Base-by-base conservation (phyloP, 2,888 invertebrate genomes). In the Dryadula phaetusa region DNA sequence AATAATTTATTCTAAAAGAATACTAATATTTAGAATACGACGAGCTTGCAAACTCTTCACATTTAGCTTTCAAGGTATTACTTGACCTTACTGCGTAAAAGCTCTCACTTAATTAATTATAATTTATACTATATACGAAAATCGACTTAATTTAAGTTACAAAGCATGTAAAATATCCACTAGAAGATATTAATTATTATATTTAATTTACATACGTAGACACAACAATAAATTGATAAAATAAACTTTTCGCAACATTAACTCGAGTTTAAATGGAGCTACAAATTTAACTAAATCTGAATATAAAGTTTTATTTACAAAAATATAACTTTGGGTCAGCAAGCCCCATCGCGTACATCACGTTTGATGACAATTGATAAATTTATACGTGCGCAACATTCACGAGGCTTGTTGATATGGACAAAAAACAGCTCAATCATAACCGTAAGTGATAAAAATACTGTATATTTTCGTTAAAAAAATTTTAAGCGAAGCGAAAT, bases 351-450 rank as follows among this genome's bases (percentile, higher is more conserved):
- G 20, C 20, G n/a, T 22, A 14, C 54, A 20, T n/a, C 37, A 37
- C 37, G 18, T 37, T 20, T 54, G 20, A 54, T 20, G 54, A 54
- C 54, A 40, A 40, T 40, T 25, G 14, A 16, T 28, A 40, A 18
- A 37, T 16, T 37, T 12, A 37, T 25, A 40, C 25, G 22, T 6
- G n/a, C 10, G 40, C 22, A 22, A 56, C 22, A 22, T 20, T 16
- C 20, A 54, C 37, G 28, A 16, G 40, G 49, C n/a, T n/a, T 22
- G 2, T 22, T 22, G 8, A n/a, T 22, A 37, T 22, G 20, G n/a
- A 4, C 7, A 52, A 28, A 28, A 14, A n/a, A 28, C 49, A 28
- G n/a, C 25, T 28, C 25, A 1, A 10, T 25, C 28, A 49, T 49
- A 28, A 3, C n/a, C 6, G n/a, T n/a, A n/a, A n/a, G n/a, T n/a